A percentile compares a stretch with the other conserved stretches of the same genome.
Conservation (phyloP, 2,888 invertebrate genomes). For the Lochmaea crataegi region DNA sequence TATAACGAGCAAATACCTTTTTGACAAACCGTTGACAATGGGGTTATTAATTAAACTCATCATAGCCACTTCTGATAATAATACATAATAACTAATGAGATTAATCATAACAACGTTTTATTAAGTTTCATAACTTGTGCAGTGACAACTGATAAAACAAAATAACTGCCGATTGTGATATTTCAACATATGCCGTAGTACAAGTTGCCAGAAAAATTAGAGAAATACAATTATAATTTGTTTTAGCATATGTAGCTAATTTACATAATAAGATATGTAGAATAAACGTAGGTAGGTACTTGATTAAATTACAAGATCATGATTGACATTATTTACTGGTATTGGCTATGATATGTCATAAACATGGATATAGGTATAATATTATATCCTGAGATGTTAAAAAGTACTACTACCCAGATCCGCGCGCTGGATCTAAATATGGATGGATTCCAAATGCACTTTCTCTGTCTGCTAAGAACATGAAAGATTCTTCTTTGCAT, state of each 20-base stretch:
- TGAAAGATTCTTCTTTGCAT: too few relatives aligned
- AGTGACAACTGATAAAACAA: slow-evolving; percentile 9
- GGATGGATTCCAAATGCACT: too few relatives aligned
- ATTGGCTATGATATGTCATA: not conserved
- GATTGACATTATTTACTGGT: not conserved
- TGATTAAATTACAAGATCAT: not conserved
- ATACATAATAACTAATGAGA: not conserved
- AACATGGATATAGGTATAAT: too few relatives aligned
- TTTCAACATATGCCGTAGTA: slow-evolving; percentile 2
- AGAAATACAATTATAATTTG: not conserved
- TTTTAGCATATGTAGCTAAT: slow-evolving; percentile 1
- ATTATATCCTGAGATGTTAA: too few relatives aligned
- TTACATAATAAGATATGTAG: not conserved
- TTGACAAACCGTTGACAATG: not conserved
- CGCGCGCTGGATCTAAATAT: too few relatives aligned
- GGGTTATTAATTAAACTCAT: not conserved
- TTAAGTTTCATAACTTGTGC: not conserved
- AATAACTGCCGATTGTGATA: not conserved
- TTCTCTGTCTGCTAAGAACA: too few relatives aligned
- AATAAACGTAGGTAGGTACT: too few relatives aligned
- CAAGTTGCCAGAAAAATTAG: not conserved
- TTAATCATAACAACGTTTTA: not conserved
- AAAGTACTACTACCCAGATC: too few relatives aligned
- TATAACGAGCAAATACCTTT: not conserved
- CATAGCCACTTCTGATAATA: not conserved